Evolutionary conservation across 2,888 invertebrate species (phyloP), one percentile per base, ranked within the genome.

Genomic region (Timema podura): DNA sequence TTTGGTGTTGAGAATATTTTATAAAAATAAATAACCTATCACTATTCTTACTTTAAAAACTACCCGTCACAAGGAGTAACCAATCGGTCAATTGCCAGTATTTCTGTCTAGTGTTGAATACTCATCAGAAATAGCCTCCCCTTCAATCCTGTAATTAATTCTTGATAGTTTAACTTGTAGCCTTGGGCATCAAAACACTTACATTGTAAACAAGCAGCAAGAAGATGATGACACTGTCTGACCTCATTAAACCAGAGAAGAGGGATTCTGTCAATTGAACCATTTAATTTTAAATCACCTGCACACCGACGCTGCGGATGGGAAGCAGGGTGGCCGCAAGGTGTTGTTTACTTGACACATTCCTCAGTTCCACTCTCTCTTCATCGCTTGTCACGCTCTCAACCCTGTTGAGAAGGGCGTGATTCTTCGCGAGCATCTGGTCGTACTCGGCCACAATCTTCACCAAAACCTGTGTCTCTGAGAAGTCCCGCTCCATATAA

Each of bases 301-400:
- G 98, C 48, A 99, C 99, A 69, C 99, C 99, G 48, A 99, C 99
- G 74, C 95, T 92, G 76, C 96, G 89, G 74, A 99, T 88, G 11
- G 98, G 98, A 80, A 99, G 84, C 75, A 99, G 85, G 6, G 95
- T 92, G 71, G 95, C 93, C 70, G 90, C 89, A 73, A 95, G 85
- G 77, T 90, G 88, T 77, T 89, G 88, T 79, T 88, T 90, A 73
- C 88, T 89, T 15, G 92, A 91, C 82, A 95, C 92, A 71, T 75
- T 76, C 46, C 76, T 75, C 65, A 84, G 76, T 79, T 83, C 83
- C 76, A 82, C 81, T 78, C 89, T 89, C 83, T 96, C 96, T 30
- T 86, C 84, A 77, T 91, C 86, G 70, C 88, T 87, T 73, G 92
- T 93, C 15, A 92, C 91, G 78, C 88, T 89, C 77, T 92, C 91